phyloP scores from a whole-genome alignment of 2,113 vertebrate genomes.

The Tachuris rubrigastra region DNA sequence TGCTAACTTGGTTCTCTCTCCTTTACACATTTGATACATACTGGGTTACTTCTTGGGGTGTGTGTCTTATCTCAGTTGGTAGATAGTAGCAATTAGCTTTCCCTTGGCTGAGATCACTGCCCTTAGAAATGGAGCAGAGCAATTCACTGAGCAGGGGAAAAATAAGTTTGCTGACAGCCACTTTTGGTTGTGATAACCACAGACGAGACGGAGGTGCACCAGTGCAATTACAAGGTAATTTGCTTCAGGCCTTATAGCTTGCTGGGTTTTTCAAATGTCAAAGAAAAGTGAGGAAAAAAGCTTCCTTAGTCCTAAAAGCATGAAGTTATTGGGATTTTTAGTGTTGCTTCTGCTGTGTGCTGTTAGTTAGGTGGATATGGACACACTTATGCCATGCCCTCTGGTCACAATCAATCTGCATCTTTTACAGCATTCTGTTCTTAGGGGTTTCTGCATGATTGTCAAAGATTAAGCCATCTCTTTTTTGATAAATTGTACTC shows the following conservation, averaged over 20 bases:
- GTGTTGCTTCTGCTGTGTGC: neutral
- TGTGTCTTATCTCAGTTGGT: neutral
- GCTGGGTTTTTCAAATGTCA: neutral
- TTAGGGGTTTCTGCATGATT: neutral
- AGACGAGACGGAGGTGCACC: accelerated
- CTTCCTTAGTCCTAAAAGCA: neutral
- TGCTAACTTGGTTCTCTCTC: neutral
- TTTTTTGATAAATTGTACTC: neutral
- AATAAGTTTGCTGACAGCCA: neutral
- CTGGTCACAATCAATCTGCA: neutral
- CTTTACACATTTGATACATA: neutral
- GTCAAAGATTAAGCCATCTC: neutral
- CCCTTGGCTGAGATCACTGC: neutral
- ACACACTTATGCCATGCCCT: neutral
- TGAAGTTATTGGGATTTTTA: neutral
- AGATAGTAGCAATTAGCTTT: neutral
- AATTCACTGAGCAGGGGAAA: neutral
- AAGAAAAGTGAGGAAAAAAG: neutral
- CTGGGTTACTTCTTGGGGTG: neutral
- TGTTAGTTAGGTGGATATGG: neutral
- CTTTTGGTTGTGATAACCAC: neutral
- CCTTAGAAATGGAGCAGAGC: neutral
- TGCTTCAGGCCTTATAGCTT: neutral
- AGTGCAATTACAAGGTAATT: neutral
- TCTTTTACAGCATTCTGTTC: neutral